phyloP scores from a whole-genome alignment of 1,140 invertebrate species.

The Gonioctena quinquepunctata region DNA sequence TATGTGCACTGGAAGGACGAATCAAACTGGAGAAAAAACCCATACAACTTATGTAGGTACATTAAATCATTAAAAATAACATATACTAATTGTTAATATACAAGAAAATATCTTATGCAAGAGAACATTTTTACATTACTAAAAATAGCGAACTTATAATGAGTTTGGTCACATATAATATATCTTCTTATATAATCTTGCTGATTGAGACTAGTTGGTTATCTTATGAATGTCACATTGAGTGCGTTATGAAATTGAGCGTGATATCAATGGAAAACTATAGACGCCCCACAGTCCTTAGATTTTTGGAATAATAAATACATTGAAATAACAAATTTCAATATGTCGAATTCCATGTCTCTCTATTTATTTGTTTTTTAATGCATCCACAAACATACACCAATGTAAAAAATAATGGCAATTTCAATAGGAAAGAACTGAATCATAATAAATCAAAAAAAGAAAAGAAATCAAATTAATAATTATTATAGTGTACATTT shows the following conservation, averaged over 20 bases:
- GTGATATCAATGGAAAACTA: conserved; percentile 37
- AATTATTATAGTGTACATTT: conserved; percentile 41
- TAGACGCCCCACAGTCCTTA: conserved; percentile 36
- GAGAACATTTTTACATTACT: conserved; percentile 38
- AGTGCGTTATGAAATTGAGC: conserved; percentile 50
- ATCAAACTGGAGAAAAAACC: conserved; percentile 36
- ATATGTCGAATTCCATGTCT: not conserved
- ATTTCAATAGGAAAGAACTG: conserved; percentile 2
- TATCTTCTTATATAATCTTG: conserved; percentile 48
- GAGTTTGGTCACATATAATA: conserved; percentile 46
- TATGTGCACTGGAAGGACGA: conserved; percentile 25
- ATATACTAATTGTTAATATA: conserved; percentile 48
- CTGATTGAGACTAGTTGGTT: conserved; percentile 50
- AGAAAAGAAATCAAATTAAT: not conserved
- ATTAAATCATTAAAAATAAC: conserved; percentile 51
- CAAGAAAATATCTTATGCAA: conserved; percentile 50
- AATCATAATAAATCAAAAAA: conserved; percentile 1
- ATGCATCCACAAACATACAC: conserved; percentile 16
- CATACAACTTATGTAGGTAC: conserved; percentile 36
- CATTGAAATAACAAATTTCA: not conserved
- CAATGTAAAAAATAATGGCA: not conserved
- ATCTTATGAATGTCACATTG: conserved; percentile 48
- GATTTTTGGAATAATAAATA: conserved; percentile 1
- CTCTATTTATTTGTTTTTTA: conserved; percentile 5
- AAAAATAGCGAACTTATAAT: conserved; percentile 44